Evolutionary conservation across 2,113 vertebrate species (phyloP), one percentile per base, ranked within the genome.

Genomic region (Leptodactylus fuscus): DNA sequence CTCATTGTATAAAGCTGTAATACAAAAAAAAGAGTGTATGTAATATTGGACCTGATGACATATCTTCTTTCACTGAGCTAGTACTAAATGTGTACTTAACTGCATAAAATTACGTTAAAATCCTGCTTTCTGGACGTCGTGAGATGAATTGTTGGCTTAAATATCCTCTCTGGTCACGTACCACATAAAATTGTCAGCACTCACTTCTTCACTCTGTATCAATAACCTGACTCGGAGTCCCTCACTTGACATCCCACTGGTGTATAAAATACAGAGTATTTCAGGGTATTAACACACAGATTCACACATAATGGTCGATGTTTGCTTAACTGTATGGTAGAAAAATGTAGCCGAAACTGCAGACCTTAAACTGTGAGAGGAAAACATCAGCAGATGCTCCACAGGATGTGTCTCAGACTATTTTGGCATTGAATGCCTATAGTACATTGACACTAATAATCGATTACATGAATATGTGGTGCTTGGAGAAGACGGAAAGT

Each of bases 301-400:
- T 53, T 73, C 29, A 51, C 51, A 85, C 70, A n/a, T 15, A 32
- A 69, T 70, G 81, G 76, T 55, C 70, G 85, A 81, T 18, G 87
- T 81, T 81, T 81, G 41, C 10, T 18, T 11, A 77, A 32, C 4
- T 11, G 36, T 49, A 76, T 10, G 48, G 11, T 67, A 13, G 29
- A 27, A 49, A 90, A 85, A 38, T 34, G 58, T 55, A 83, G 78
- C 48, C 34, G 55, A 88, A 46, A 0, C 81, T 60, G 22, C 51
- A 58, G 76, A 36, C 51, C 58, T 38, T 60, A 83, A 87, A 87
- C 81, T 87, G 87, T 73, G 82, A 88, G 89, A 89, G 76, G 74
- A 55, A 29, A 41, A 88, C 77, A 58, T 73, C 11, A 87, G 44
- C 48, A 81, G 71, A 88, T 85, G 86, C 5, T 2, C 69, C 32